A percentile compares a stretch with the other conserved stretches of the same genome.
These are phyloP conservation scores for Pollenia amentaria DNA, from an alignment of 2,888 invertebrate species.

Conservation along the genomic window DNA sequence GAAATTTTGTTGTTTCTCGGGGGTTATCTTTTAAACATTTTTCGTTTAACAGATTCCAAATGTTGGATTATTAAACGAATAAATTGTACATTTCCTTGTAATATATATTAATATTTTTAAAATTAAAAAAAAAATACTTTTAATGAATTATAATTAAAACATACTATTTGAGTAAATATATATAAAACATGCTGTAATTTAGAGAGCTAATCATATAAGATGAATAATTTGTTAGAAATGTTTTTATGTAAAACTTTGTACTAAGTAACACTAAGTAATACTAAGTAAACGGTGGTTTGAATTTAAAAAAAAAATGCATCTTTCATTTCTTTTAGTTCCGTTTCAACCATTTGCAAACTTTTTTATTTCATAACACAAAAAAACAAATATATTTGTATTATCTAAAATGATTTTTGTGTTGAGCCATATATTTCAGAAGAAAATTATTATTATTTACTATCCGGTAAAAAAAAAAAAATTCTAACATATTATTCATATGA, in stretches of 20 bases:
- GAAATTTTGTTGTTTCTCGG: constrained; percentile 74
- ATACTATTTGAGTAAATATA: not conserved
- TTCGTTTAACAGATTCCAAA: not conserved
- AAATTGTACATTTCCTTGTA: constrained; percentile 3
- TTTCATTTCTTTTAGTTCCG: no score
- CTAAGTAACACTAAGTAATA: no score
- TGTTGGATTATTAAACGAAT: not conserved
- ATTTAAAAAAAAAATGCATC: no score
- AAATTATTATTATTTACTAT: no score
- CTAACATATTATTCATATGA: not conserved
- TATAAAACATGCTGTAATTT: not conserved
- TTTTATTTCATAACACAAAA: no score
- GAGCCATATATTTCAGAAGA: no score
- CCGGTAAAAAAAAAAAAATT: not conserved
- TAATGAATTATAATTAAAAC: not conserved
- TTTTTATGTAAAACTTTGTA: no score
- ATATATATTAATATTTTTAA: not conserved
- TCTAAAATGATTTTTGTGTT: no score
- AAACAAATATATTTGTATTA: no score
- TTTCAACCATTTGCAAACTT: no score
- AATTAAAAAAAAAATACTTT: not conserved
- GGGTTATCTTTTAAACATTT: constrained; percentile 55
- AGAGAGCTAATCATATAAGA: not conserved
- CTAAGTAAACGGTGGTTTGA: no score
- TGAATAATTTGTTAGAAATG: not conserved